Percentiles rank a stretch among this genome's conserved stretches.
phyloP scores from a whole-genome alignment of 2,797 vertebrate species.

The Nannoperca obscura region DNA sequence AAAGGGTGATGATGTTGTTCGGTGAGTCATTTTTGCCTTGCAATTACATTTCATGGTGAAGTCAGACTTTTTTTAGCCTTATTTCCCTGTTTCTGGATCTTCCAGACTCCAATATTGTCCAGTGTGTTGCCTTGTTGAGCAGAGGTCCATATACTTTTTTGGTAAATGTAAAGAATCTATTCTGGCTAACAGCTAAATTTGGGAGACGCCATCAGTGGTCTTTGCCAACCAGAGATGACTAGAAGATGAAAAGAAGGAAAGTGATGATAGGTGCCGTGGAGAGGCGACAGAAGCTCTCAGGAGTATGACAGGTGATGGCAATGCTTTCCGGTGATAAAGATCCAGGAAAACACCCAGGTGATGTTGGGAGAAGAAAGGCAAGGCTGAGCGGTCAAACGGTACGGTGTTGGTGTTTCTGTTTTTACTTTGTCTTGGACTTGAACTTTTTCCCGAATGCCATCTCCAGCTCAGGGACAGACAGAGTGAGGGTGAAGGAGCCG shows the following conservation, averaged over 20 bases:
- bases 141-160: neutral
- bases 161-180: neutral
- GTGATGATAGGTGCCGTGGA: constrained; percentile 24
- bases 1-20: neutral
- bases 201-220: neutral
- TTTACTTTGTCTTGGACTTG: constrained; percentile 87
- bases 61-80: neutral
- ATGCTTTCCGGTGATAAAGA: constrained; percentile 11
- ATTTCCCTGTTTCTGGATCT: neutral
- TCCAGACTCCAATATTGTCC: neutral
- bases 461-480: constrained; percentile 88
- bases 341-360: constrained; percentile 43
- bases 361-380: constrained; percentile 50
- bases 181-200: neutral
- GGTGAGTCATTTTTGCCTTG: neutral
- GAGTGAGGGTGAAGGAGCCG: constrained; percentile 86
- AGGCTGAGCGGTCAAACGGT: constrained; percentile 36
- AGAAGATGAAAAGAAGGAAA: constrained; percentile 19
- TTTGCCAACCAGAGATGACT: neutral
- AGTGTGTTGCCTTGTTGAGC: neutral
- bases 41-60: neutral
- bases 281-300: constrained; percentile 41
- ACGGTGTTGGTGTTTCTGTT: constrained; percentile 45
- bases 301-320: constrained; percentile 47
- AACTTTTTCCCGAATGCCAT: constrained; percentile 87